Percentiles rank a stretch among this genome's conserved stretches.
These are phyloP conservation scores for Doryteuthis pealeii DNA, from an alignment of 1,140 invertebrate species.

Conservation along the genomic window DNA sequence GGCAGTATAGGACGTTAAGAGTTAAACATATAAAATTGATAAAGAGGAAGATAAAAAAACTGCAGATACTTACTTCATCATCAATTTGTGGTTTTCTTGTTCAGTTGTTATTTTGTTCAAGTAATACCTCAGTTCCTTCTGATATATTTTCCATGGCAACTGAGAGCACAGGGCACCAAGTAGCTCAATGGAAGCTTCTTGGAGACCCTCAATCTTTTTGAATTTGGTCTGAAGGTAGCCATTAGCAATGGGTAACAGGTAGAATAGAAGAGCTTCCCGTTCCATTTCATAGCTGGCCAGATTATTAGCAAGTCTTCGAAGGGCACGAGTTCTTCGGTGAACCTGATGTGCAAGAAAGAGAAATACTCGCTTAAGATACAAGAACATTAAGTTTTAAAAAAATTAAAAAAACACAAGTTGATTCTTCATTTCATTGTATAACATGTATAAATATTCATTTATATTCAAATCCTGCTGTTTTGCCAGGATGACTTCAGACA, in stretches of 20 bases:
- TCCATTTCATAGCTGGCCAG: constrained; percentile 65
- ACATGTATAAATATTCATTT: not conserved
- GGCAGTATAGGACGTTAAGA: too few relatives aligned
- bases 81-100: constrained; percentile 71
- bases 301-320: constrained; percentile 65
- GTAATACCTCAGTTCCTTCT: constrained; percentile 78
- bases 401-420: not conserved
- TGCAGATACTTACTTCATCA: not conserved
- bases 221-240: constrained; percentile 79
- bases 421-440: not conserved
- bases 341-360: constrained; percentile 65
- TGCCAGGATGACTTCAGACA: too few relatives aligned
- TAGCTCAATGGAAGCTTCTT: constrained; percentile 74
- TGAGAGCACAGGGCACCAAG: constrained; percentile 74
- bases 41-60: too few relatives aligned
- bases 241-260: constrained; percentile 81
- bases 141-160: constrained; percentile 85
- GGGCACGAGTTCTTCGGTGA: constrained; percentile 77
- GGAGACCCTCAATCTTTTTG: constrained; percentile 73
- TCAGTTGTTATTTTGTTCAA: constrained; percentile 70
- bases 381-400: not conserved
- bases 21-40: too few relatives aligned
- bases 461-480: too few relatives aligned
- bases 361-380: not conserved
- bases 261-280: constrained; percentile 75